These are phyloP conservation scores for Halcyon chelicuti DNA, from an alignment of 2,797 vertebrate genomes.

Conservation along the genomic window DNA sequence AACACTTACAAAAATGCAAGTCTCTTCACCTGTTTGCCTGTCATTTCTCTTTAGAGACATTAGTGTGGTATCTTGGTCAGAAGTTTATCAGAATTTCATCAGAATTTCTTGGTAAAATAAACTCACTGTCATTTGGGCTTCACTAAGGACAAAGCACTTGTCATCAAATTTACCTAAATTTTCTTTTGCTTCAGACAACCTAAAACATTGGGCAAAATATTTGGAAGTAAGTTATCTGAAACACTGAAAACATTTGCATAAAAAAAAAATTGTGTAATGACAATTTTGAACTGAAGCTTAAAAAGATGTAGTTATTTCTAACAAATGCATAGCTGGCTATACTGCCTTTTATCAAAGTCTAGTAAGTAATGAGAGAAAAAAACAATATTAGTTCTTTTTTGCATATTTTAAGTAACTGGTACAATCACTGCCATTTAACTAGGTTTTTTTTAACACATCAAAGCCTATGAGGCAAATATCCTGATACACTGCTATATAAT, in stretches of 20 bases:
- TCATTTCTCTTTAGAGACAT: not conserved
- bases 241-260: not conserved
- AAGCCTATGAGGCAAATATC: not conserved
- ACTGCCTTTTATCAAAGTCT: not conserved
- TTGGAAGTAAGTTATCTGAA: not conserved
- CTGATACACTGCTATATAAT: not conserved
- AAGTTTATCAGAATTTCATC: not conserved
- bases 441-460: not conserved
- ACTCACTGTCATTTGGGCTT: not conserved
- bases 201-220: not conserved
- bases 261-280: not conserved
- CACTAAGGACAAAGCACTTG: not conserved
- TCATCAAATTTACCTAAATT: not conserved
- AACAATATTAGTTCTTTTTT: not conserved
- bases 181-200: not conserved
- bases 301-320: not conserved
- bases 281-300: not conserved
- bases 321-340: not conserved
- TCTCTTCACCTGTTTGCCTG: not conserved
- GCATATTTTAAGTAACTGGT: not conserved
- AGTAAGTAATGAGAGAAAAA: not conserved
- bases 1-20: not conserved
- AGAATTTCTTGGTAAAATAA: not conserved
- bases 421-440: not conserved
- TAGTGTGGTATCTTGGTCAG: not conserved